Evolutionary conservation across 1,140 invertebrate species (phyloP).

Genomic region (Caenorhabditis tropicalis): DNA sequence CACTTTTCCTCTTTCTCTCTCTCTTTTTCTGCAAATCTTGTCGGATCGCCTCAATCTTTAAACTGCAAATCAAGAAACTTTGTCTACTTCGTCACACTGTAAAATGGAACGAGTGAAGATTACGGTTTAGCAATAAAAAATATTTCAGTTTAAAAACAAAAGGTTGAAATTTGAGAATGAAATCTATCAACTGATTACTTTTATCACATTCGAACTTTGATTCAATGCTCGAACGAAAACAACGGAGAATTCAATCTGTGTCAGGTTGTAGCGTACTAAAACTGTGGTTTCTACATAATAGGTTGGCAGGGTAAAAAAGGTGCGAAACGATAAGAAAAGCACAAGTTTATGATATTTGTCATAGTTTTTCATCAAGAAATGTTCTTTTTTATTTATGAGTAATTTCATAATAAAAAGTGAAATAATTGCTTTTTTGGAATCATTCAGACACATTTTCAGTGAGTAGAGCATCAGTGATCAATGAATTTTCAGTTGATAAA

Average conservation of each 20-base stretch:
- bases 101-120: not conserved
- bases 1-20: not conserved
- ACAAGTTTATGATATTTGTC: constrained; percentile 21
- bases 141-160: too few relatives aligned
- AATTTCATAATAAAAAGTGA: not conserved
- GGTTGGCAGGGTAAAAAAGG: not conserved
- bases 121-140: too few relatives aligned
- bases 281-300: constrained; percentile 1
- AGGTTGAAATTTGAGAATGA: too few relatives aligned
- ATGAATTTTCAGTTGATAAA: not conserved
- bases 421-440: not conserved
- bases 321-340: not conserved
- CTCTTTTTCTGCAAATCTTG: not conserved
- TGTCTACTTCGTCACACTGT: not conserved
- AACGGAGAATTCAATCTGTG: not conserved
- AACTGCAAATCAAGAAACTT: not conserved
- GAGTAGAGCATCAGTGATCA: not conserved
- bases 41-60: not conserved
- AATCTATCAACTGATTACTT: too few relatives aligned
- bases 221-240: not conserved
- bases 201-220: not conserved
- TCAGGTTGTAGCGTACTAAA: not conserved
- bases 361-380: not conserved
- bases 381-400: not conserved
- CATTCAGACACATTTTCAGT: not conserved